Evolutionary conservation across 1,140 invertebrate species (phyloP).

Genomic region (Tetraneura akinire): DNA sequence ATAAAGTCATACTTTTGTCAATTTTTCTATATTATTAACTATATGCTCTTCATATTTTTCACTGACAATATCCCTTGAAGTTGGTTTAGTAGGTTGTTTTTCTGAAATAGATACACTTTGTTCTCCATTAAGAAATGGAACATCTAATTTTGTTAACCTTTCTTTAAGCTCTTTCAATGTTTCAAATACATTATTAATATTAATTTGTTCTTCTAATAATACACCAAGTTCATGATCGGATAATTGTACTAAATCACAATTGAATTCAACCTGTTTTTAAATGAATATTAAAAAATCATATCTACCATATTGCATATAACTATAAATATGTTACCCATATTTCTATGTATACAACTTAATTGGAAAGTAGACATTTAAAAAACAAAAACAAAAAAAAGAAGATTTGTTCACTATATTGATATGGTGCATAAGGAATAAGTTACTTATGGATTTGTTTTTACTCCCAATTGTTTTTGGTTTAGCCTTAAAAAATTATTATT

Average conservation of each 20-base stretch:
- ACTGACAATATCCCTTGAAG: not conserved
- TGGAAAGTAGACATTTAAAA: too few species aligned
- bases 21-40: not conserved
- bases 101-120: not conserved
- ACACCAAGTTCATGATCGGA: slow-evolving; percentile 48
- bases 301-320: not conserved
- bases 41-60: not conserved
- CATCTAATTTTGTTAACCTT: slow-evolving; percentile 52
- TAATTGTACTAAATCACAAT: slow-evolving; percentile 27
- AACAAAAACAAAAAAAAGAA: not conserved
- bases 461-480: not conserved
- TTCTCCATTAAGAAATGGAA: slow-evolving; percentile 37
- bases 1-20: slow-evolving; percentile 31
- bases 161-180: slow-evolving; percentile 52
- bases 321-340: not conserved
- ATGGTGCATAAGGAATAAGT: not conserved
- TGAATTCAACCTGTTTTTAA: not conserved
- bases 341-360: not conserved
- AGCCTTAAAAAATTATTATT: slow-evolving; percentile 9
- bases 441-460: not conserved
- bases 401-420: not conserved
- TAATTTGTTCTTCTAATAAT: slow-evolving; percentile 53
- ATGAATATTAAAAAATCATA: not conserved
- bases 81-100: slow-evolving; percentile 6
- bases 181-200: slow-evolving; percentile 46